Evolutionary conservation across 2,113 vertebrate species (phyloP), one percentile per base, ranked within the genome.

Genomic region (Athene cunicularia): DNA sequence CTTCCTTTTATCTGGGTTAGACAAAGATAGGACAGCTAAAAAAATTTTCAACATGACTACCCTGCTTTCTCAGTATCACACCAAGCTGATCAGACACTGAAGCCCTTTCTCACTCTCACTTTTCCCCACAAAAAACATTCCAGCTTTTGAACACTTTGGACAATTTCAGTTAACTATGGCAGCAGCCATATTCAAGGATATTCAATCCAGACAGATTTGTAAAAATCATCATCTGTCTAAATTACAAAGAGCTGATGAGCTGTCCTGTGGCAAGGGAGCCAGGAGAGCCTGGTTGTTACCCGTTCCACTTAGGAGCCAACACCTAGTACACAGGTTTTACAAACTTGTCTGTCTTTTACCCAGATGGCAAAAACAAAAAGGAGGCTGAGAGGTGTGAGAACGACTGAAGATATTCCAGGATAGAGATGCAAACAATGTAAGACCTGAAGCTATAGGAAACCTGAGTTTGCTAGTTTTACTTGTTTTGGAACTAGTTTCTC

Each of bases 391-490:
- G 41, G 30, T 74, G 32, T 79, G 80, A 87, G 56, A 94, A 77
- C 0, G 2, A 79, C 30, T 72, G 84, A 90, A 91, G 76, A 59
- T 76, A 50, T 30, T 79, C 75, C 68, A 94, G 56, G 66, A 74
- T 5, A 81, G 45, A 94, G 47, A 93, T 81, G 90, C 60, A 94
- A 95, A 95, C 64, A 74, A 1, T 39, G 8, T 52, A 67, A 93
- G 77, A 82, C 80, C 91, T 64, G 77, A 60, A 91, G 93, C 70
- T 62, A 64, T 5, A 75, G 35, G 55, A 92, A 93, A 90, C 23
- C 43, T 75, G 95, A 64, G 68, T 91, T 94, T 91, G 52, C 93
- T 60, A 82, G 95, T 85, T 95, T 87, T 93, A 90, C 95, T 87
- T 81, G 96, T 90, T 89, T 79, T 75, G 77, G 56, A 93, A 90